A percentile compares a stretch with the other conserved stretches of the same genome.
These are phyloP conservation scores for Coleophora deauratella DNA, from an alignment of 2,888 invertebrate genomes.

Conservation along the genomic window DNA sequence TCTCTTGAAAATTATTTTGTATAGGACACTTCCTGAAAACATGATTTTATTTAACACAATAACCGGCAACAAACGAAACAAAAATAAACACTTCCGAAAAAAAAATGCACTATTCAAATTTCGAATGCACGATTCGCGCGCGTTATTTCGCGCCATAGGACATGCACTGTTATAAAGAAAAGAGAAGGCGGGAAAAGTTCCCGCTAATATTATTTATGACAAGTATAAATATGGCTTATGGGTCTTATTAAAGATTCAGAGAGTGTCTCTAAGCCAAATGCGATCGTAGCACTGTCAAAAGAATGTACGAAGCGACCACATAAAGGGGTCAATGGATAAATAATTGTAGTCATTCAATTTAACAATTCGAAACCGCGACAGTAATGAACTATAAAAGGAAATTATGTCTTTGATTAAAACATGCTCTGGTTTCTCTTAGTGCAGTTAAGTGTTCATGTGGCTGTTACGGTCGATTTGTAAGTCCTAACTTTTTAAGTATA, in stretches of 20 bases:
- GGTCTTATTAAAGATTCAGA: slow-evolving; percentile 43
- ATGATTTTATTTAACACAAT: background rate
- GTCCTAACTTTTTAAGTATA: no score
- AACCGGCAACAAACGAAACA: slow-evolving; percentile 31
- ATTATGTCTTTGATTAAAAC: no score
- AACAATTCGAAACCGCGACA: no score
- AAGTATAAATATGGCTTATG: slow-evolving; percentile 34
- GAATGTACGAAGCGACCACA: slow-evolving; percentile 28
- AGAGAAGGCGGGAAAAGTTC: slow-evolving; percentile 32
- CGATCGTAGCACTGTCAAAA: slow-evolving; percentile 20
- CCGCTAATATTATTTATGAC: slow-evolving; percentile 29
- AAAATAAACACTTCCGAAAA: slow-evolving; percentile 2
- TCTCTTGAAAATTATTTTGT: no score
- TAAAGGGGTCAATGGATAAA: slow-evolving; percentile 53
- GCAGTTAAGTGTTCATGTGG: no score
- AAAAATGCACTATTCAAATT: slow-evolving; percentile 2
- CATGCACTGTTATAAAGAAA: slow-evolving; percentile 6
- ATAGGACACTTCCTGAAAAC: no score
- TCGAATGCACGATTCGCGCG: slow-evolving; percentile 25
- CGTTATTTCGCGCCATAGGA: slow-evolving; percentile 29
- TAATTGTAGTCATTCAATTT: slow-evolving; percentile 36
- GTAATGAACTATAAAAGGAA: no score
- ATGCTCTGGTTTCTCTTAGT: no score
- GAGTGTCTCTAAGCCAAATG: slow-evolving; percentile 41
- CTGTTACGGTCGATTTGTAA: no score